phyloP scores from a whole-genome alignment of 2,113 vertebrate genomes.

The Phalacrocorax carbo region DNA sequence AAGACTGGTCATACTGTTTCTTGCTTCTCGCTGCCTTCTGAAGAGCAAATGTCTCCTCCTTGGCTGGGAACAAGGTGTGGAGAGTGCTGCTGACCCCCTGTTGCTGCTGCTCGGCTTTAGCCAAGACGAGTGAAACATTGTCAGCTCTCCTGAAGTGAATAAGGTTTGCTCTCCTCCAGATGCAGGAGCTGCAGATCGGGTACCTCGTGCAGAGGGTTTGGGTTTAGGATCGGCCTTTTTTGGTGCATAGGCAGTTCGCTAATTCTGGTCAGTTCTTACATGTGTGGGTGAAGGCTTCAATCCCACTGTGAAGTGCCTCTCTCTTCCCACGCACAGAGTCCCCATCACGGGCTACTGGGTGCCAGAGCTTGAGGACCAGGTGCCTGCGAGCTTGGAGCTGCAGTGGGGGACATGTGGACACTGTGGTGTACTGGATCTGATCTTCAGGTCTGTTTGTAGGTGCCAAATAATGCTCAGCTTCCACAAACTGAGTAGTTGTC shows the following conservation, averaged over 20 bases:
- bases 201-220: neutral
- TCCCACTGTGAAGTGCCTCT: neutral
- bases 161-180: neutral
- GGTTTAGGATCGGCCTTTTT: neutral
- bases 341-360: neutral
- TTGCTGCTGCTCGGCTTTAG: neutral
- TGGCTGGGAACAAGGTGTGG: neutral
- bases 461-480: neutral
- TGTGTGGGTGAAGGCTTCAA: neutral
- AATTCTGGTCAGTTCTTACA: neutral
- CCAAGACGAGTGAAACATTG: neutral
- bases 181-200: rapidly evolving
- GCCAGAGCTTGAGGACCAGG: neutral
- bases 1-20: rapidly evolving
- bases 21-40: neutral
- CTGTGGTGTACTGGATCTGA: neutral
- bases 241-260: neutral
- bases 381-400: neutral
- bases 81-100: neutral
- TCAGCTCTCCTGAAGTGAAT: neutral
- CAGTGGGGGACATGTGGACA: neutral
- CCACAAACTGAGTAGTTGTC: neutral
- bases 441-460: neutral
- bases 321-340: neutral
- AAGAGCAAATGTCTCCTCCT: neutral